Conservation (phyloP, 2,888 invertebrate species). For the Zygothrica quintamaculata region DNA sequence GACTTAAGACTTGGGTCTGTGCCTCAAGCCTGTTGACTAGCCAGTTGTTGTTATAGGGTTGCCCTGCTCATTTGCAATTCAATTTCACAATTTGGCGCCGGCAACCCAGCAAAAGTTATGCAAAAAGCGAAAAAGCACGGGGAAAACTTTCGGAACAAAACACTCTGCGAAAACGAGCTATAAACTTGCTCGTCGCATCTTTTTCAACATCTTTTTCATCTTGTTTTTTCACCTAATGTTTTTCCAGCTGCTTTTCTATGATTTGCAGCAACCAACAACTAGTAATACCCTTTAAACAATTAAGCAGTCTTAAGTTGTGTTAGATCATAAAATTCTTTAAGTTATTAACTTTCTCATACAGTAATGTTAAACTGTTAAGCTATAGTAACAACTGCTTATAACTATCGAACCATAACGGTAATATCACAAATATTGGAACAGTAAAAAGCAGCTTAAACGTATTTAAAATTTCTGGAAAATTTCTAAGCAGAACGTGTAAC, state of each 20-base stretch:
- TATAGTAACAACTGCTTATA: too few species aligned
- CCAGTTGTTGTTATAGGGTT: conserved; percentile 6
- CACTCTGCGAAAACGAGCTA: conserved; percentile 14
- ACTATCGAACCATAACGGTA: too few species aligned
- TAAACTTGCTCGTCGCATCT: conserved; percentile 12
- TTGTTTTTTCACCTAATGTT: conserved; percentile 14
- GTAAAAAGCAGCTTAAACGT: too few species aligned
- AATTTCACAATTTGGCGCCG: conserved; percentile 32
- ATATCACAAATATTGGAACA: too few species aligned
- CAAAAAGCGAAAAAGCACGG: conserved; percentile 24
- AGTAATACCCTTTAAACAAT: too few species aligned
- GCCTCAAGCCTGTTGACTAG: background rate
- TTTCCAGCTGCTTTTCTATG: conserved; percentile 49
- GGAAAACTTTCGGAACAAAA: conserved; percentile 49
- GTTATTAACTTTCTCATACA: too few species aligned
- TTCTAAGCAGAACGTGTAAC: too few species aligned
- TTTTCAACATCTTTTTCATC: conserved; percentile 30
- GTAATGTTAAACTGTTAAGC: too few species aligned
- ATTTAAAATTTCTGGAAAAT: too few species aligned
- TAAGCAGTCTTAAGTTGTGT: too few species aligned
- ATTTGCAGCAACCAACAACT: conserved; percentile 44
- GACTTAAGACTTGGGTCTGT: too few species aligned
- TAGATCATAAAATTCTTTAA: too few species aligned
- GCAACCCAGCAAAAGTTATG: conserved; percentile 47
- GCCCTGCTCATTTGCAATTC: conserved; percentile 37